Conservation (phyloP, 2,113 vertebrate species). For the Chloebia gouldiae region DNA sequence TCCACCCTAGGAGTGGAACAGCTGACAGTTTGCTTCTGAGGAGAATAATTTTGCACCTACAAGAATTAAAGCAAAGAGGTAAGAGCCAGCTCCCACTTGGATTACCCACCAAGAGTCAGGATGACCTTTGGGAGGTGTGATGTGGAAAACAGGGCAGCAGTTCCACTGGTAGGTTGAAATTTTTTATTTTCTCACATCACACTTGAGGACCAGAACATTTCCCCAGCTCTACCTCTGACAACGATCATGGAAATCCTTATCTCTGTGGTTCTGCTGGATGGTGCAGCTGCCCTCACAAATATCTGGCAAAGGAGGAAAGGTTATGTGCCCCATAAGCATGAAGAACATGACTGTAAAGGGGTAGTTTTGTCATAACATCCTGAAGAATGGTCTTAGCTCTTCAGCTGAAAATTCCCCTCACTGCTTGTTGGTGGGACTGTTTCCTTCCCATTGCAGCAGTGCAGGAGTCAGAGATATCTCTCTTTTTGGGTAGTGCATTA, state of each 20-base stretch:
- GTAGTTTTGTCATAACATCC: not conserved
- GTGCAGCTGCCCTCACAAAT: not conserved
- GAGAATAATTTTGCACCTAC: not conserved
- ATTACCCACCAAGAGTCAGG: not conserved
- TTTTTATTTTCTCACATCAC: not conserved
- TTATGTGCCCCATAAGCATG: fast-evolving
- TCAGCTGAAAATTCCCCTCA: not conserved
- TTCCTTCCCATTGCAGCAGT: not conserved
- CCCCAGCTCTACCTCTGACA: not conserved
- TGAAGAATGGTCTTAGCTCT: not conserved
- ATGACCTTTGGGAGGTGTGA: not conserved
- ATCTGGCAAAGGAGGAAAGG: not conserved
- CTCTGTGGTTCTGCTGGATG: not conserved
- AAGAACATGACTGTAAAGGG: not conserved
- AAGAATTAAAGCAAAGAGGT: not conserved
- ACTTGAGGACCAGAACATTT: not conserved
- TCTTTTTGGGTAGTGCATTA: not conserved
- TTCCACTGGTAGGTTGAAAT: not conserved
- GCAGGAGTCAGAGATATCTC: not conserved
- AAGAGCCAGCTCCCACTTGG: not conserved
- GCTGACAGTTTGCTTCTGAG: not conserved
- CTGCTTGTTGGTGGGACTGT: not conserved
- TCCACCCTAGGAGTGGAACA: too few relatives aligned
- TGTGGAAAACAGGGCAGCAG: not conserved
- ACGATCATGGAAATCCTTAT: not conserved